Base-by-base conservation (phyloP, 2,113 vertebrate species). In the Gymnobelideus leadbeateri region DNA sequence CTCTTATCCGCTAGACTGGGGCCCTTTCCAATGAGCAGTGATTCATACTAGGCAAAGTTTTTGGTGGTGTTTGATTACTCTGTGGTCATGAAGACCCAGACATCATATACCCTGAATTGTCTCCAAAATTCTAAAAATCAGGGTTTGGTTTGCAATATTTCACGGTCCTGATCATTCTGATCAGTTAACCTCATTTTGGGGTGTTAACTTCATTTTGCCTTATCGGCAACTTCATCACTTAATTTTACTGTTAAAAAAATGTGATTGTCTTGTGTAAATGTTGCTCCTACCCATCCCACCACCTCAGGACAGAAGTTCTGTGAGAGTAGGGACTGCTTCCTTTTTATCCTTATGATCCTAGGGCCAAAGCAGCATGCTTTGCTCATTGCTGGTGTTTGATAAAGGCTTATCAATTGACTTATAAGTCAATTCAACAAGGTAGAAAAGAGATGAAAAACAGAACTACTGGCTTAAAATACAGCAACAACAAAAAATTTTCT, bases 141-240 rank as follows among this genome's bases (percentile, higher is more conserved):
- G 55, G 94, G 47, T 93, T 54, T 93, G 3, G 68, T 52, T 94
- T 84, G 51, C 6, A 54, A 25, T 92, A 93, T 94, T 96, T 43
- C 61, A 68, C 57, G 52, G 51, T 94, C 14, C 47, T 95, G 54
- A 28, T 53, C 94, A 77, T 91, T 90, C 93, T 57, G 95, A 14
- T 95, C 91, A 92, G 93, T 54, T 57, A 94, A 89, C n/a, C n/a
- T n/a, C n/a, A n/a, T n/a, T 53, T 52, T 52, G 50, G 91, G 23
- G 25, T 21, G 51, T 54, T 7, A 92, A 31, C 10, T 68, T 95
- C 91, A 24, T 93, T 93, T 96, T 95, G n/a, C n/a, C 53, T 89
- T 96, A 26, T 91, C 93, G 92, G 92, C 4, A 92, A 93, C 93
- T 91, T 9, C 26, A 53, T 54, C 93, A 93, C 53, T 95, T 89